Conservation (phyloP, 2,797 vertebrate species). For the Sternarchorhynchus goeldii region DNA sequence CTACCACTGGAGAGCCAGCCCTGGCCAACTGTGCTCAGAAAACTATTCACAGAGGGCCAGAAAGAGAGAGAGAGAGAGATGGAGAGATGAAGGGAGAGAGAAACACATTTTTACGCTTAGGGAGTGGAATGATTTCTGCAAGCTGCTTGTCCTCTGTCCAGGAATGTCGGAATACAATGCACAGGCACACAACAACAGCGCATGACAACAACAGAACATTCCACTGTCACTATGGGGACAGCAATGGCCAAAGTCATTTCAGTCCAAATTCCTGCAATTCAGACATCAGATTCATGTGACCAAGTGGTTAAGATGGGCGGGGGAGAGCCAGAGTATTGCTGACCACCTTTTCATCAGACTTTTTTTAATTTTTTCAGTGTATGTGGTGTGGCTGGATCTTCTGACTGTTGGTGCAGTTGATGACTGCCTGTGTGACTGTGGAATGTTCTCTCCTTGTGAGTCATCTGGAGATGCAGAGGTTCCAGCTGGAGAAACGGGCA, state of each 20-base stretch:
- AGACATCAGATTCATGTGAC: constrained; percentile 14
- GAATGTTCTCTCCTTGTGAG: constrained; percentile 22
- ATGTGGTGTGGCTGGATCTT: too few relatives aligned
- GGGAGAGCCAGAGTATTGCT: background rate
- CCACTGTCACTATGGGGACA: constrained; percentile 9
- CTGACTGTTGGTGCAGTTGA: background rate
- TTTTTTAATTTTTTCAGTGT: background rate
- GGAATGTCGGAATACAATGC: background rate
- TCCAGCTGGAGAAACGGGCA: background rate
- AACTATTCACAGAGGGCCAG: background rate
- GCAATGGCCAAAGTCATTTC: constrained; percentile 14
- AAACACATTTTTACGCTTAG: background rate
- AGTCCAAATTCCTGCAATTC: constrained; percentile 15
- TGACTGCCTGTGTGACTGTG: background rate
- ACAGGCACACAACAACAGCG: background rate
- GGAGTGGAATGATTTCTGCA: background rate
- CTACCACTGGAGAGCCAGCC: background rate
- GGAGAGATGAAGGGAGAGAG: background rate
- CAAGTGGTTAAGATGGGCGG: constrained; percentile 4
- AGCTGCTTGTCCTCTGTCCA: background rate
- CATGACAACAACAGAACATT: constrained; percentile 18
- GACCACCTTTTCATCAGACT: background rate
- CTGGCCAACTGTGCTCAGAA: background rate
- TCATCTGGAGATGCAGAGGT: constrained; percentile 21
- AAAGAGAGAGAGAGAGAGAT: constrained; percentile 1